Evolutionary conservation across 2,888 invertebrate species (phyloP).

Genomic region (Platycheirus rosarum): DNA sequence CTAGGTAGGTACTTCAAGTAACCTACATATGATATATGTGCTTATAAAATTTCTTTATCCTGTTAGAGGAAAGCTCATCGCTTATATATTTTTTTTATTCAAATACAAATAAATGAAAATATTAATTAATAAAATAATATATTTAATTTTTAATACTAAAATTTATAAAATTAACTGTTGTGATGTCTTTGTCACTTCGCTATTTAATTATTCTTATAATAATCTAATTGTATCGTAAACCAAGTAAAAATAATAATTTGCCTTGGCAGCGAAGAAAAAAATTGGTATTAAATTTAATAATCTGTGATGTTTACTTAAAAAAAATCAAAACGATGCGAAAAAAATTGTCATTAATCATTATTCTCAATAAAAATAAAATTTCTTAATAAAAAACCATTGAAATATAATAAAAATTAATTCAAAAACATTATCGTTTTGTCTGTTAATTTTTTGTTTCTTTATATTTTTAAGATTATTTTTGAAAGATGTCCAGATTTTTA

Average conservation of each 20-base stretch:
- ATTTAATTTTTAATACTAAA: conserved; percentile 68
- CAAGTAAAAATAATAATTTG: conserved; percentile 42
- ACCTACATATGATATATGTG: too few relatives aligned
- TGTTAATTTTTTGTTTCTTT: too few relatives aligned
- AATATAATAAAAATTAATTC: too few relatives aligned
- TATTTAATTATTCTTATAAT: conserved; percentile 24
- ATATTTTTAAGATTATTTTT: too few relatives aligned
- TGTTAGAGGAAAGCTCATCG: too few relatives aligned
- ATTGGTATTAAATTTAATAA: conserved; percentile 74
- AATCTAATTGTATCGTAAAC: conserved; percentile 26
- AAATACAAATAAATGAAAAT: too few relatives aligned
- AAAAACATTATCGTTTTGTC: too few relatives aligned
- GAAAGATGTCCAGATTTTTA: too few relatives aligned
- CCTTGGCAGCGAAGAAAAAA: conserved; percentile 68
- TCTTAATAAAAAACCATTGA: too few relatives aligned
- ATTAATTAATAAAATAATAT: conserved; percentile 37
- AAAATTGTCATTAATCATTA: conserved; percentile 42
- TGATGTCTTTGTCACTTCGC: conserved; percentile 74
- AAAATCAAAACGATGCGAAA: not conserved
- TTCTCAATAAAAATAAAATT: not conserved
- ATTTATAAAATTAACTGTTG: conserved; percentile 45
- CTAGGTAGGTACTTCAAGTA: too few relatives aligned
- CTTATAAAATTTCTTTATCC: too few relatives aligned
- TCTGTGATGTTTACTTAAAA: conserved; percentile 76
- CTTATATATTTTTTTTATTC: too few relatives aligned